Percentiles rank a stretch among this genome's conserved stretches.
These are phyloP conservation scores for Leguminivora glycinivorella DNA, from an alignment of 1,140 invertebrate species.

Conservation along the genomic window DNA sequence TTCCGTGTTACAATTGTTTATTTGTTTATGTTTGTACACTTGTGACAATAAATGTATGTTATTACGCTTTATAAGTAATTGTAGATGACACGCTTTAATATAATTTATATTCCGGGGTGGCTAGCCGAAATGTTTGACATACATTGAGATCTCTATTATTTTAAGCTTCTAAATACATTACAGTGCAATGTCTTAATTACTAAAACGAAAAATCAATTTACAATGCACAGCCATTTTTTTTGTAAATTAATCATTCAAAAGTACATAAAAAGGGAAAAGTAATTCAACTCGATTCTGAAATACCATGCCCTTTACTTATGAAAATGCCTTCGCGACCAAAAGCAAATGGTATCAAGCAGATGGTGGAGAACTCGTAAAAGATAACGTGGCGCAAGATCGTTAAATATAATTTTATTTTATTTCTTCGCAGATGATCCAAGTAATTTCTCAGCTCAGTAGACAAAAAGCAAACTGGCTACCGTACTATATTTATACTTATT, in stretches of 20 bases:
- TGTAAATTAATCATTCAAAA: too few species aligned
- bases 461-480: background rate
- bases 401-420: conserved; percentile 25
- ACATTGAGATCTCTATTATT: background rate
- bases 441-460: background rate
- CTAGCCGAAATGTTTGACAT: too few species aligned
- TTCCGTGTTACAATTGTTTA: conserved; percentile 37
- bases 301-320: background rate
- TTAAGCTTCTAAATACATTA: background rate
- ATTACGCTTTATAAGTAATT: conserved; percentile 70
- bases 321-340: background rate
- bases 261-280: background rate
- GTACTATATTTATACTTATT: background rate
- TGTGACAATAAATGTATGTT: conserved; percentile 75
- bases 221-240: too few species aligned
- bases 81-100: conserved; percentile 66
- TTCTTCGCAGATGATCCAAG: conserved; percentile 2
- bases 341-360: conserved; percentile 9
- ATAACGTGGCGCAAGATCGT: conserved; percentile 3
- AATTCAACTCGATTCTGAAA: background rate
- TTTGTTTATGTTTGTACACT: conserved; percentile 66
- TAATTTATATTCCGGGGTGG: conserved; percentile 23
- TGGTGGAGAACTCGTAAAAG: conserved; percentile 15
- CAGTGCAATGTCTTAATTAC: background rate
- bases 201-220: background rate